These are phyloP conservation scores for Macroramphosus scolopax DNA, from an alignment of 2,797 vertebrate species.

Conservation along the genomic window DNA sequence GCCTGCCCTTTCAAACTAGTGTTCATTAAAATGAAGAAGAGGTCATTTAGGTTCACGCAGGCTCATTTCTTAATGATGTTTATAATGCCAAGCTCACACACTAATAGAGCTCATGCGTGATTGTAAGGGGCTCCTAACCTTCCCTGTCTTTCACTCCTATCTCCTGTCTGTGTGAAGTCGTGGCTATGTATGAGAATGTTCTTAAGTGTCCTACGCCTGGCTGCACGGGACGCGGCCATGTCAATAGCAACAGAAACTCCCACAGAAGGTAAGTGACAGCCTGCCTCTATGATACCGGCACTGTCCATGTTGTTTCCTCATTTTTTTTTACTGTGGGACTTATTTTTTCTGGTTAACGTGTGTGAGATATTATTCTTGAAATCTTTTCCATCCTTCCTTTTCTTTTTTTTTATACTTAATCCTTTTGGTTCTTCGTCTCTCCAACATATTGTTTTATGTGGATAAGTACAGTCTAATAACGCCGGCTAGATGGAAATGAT, in stretches of 20 bases:
- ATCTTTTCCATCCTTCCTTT: constrained; percentile 12
- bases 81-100: constrained; percentile 75
- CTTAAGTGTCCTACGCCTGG: constrained; percentile 99
- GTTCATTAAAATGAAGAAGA: constrained; percentile 76
- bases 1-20: constrained; percentile 72
- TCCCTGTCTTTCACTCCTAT: constrained; percentile 87
- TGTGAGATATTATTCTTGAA: constrained; percentile 13
- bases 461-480: neutral
- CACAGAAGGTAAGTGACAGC: constrained; percentile 92
- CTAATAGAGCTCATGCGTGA: constrained; percentile 74
- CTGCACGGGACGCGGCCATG: constrained; percentile 99
- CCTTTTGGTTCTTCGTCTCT: neutral
- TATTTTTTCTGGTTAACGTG: constrained; percentile 5
- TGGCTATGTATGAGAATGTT: constrained; percentile 99
- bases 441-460: constrained; percentile 7
- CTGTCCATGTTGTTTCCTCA: constrained; percentile 32
- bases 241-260: constrained; percentile 99
- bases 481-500: constrained; percentile 5
- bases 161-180: constrained; percentile 89
- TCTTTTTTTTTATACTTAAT: constrained; percentile 7
- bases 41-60: constrained; percentile 71
- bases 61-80: constrained; percentile 77
- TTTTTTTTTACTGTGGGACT: constrained; percentile 33
- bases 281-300: constrained; percentile 30
- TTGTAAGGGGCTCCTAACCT: constrained; percentile 81